Evolutionary conservation across 2,113 vertebrate genomes (phyloP).

Genomic region (Dermatemys mawii): DNA sequence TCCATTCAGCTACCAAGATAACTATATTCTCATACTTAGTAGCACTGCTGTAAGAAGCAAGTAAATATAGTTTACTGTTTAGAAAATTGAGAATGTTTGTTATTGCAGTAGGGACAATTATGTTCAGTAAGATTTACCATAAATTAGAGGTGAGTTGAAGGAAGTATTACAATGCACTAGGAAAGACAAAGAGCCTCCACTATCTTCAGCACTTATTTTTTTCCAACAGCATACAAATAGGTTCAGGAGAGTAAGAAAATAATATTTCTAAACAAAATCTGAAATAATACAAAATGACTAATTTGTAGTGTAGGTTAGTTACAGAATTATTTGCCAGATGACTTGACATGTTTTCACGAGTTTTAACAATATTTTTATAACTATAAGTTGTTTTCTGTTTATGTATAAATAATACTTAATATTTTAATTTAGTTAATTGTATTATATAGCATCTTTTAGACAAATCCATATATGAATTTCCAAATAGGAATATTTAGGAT

Average conservation of each 20-base stretch:
- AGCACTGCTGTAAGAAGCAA: background rate
- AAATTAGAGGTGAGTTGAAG: background rate
- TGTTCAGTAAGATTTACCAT: background rate
- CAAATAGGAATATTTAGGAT: conserved; percentile 11
- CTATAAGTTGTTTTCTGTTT: background rate
- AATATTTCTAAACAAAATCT: background rate
- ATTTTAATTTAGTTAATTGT: background rate
- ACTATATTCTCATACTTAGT: background rate
- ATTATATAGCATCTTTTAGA: background rate
- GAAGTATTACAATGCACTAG: background rate
- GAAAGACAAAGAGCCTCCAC: background rate
- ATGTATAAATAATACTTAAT: background rate
- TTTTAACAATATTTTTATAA: background rate
- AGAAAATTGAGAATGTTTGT: background rate
- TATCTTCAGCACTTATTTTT: background rate
- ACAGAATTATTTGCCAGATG: background rate
- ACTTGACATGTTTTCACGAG: background rate
- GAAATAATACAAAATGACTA: background rate
- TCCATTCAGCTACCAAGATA: conserved; percentile 10
- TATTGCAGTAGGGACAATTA: background rate
- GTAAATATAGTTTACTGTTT: background rate
- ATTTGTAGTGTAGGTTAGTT: background rate
- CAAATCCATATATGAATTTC: background rate
- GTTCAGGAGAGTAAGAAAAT: background rate
- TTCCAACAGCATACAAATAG: background rate